These are phyloP conservation scores for Eublepharis macularius DNA, from an alignment of 2,113 vertebrate species.

Conservation along the genomic window DNA sequence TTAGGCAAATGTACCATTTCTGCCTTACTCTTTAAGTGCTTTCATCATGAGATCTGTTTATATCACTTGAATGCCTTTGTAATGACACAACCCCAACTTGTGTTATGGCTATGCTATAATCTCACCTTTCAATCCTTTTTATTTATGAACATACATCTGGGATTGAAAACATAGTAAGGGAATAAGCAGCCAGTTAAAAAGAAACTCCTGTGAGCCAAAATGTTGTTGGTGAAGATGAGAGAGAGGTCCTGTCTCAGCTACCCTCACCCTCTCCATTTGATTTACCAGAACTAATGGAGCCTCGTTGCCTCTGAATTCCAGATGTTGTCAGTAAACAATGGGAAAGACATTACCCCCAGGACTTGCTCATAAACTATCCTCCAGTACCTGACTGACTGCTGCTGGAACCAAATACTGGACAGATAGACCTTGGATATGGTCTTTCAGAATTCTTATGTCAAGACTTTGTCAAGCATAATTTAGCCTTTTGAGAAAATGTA, in stretches of 20 bases:
- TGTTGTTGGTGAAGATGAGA: neutral
- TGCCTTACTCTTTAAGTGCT: too few relatives aligned
- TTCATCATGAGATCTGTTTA: too few relatives aligned
- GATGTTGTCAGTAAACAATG: neutral
- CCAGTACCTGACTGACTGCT: neutral
- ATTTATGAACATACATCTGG: neutral
- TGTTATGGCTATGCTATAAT: neutral
- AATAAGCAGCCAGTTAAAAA: neutral
- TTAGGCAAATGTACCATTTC: too few relatives aligned
- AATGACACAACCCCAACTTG: too few relatives aligned
- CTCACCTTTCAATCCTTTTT: neutral
- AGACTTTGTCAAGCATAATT: neutral
- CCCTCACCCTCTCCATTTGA: rapidly evolving
- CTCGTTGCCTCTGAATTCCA: neutral
- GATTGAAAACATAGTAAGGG: neutral
- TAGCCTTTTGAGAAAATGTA: neutral
- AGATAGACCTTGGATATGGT: neutral
- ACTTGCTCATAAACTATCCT: neutral
- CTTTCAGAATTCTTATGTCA: neutral
- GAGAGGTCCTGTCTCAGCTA: neutral
- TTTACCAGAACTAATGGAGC: neutral
- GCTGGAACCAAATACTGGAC: neutral
- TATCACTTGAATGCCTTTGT: too few relatives aligned
- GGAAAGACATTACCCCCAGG: too few relatives aligned
- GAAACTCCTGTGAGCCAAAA: neutral